Percentiles rank a stretch among this genome's conserved stretches.
Conservation (phyloP, 1,140 invertebrate genomes). For the Scaptomyza graminum region DNA sequence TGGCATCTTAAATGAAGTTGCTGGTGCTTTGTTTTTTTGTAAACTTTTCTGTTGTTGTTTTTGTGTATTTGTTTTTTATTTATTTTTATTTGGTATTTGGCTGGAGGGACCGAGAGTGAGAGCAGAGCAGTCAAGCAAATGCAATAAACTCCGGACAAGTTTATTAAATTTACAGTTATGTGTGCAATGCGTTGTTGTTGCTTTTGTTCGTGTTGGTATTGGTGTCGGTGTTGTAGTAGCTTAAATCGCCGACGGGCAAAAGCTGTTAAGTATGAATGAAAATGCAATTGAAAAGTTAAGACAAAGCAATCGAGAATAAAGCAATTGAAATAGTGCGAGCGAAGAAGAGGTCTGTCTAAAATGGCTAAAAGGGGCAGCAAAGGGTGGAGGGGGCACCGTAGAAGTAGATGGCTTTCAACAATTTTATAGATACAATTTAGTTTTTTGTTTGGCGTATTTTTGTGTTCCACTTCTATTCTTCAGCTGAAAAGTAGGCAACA, state of each 20-base stretch:
- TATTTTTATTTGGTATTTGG: constrained; percentile 47
- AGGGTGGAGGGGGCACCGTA: background rate
- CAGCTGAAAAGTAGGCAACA: constrained; percentile 51
- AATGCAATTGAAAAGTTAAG: constrained; percentile 57
- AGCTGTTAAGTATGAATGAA: constrained; percentile 48
- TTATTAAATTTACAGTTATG: constrained; percentile 75
- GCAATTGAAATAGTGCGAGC: constrained; percentile 28
- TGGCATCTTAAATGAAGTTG: too few species aligned
- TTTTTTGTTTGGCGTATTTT: constrained; percentile 2
- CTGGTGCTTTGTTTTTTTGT: too few species aligned
- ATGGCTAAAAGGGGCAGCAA: background rate
- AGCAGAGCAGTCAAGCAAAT: constrained; percentile 59
- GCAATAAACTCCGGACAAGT: constrained; percentile 72
- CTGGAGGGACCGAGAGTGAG: background rate
- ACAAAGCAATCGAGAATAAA: constrained; percentile 46
- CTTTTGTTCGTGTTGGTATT: constrained; percentile 15
- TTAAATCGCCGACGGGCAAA: constrained; percentile 36
- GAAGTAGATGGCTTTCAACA: background rate
- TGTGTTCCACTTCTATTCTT: too few species aligned
- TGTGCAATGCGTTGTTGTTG: constrained; percentile 32
- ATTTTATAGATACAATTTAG: background rate
- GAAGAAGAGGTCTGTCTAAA: too few species aligned
- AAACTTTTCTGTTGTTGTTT: too few species aligned
- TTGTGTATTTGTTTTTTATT: background rate
- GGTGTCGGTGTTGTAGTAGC: constrained; percentile 2